phyloP scores from a whole-genome alignment of 1,140 invertebrate species.

The Diploscapter pachys region DNA sequence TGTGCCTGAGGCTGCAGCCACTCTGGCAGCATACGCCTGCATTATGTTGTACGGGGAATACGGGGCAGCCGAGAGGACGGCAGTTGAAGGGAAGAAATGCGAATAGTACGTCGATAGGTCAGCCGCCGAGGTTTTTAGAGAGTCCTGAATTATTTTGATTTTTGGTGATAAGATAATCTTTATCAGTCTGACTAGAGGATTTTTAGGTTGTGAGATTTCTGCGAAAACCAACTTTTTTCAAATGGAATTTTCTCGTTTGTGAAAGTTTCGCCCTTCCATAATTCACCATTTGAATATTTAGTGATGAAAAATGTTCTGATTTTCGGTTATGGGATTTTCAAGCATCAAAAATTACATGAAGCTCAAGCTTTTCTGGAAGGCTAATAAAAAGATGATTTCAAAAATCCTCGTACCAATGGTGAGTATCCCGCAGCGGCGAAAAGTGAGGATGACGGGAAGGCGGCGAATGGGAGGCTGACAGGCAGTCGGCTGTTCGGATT shows the following conservation, averaged over 20 bases:
- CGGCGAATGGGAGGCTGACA: slow-evolving; percentile 7
- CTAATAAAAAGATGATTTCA: too few relatives aligned
- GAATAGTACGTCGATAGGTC: slow-evolving; percentile 22
- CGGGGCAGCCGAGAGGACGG: slow-evolving; percentile 11
- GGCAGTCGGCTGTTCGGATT: background rate
- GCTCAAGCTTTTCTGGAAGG: too few relatives aligned
- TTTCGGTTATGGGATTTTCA: too few relatives aligned
- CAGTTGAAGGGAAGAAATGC: slow-evolving; percentile 17
- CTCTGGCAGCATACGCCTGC: slow-evolving; percentile 29
- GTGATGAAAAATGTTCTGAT: too few relatives aligned
- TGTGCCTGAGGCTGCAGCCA: slow-evolving; percentile 23
- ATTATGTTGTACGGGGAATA: slow-evolving; percentile 35
- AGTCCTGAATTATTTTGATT: background rate
- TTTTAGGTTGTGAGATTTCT: too few relatives aligned
- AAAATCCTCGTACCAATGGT: background rate
- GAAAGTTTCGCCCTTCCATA: too few relatives aligned
- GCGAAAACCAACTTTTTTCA: too few relatives aligned
- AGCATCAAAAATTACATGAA: too few relatives aligned
- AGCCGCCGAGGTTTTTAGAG: background rate
- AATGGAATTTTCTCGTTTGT: too few relatives aligned
- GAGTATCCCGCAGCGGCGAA: slow-evolving; percentile 4
- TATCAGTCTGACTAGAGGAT: too few relatives aligned
- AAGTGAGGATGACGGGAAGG: slow-evolving; percentile 8
- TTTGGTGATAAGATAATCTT: too few relatives aligned
- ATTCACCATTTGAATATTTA: too few relatives aligned